phyloP scores from a whole-genome alignment of 2,888 invertebrate genomes.

The Cephus pulcher region DNA sequence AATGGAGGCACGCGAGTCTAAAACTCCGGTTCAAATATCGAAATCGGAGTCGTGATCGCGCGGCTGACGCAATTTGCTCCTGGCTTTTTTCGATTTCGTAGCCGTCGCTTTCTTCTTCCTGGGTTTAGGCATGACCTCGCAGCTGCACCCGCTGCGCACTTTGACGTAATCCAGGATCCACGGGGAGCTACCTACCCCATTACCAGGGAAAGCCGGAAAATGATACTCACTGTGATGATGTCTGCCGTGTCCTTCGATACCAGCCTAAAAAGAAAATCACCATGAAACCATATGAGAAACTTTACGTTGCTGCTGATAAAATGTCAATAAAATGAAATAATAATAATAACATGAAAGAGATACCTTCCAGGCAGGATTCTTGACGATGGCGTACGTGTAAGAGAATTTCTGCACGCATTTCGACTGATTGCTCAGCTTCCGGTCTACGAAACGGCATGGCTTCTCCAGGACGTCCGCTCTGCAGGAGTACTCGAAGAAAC shows the following conservation, averaged over 20 bases:
- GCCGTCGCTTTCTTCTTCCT: constrained; percentile 65
- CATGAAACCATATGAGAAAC: neutral
- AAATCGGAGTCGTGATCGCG: constrained; percentile 18
- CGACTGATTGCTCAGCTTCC: constrained; percentile 77
- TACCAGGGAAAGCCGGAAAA: constrained; percentile 69
- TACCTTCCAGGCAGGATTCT: constrained; percentile 70
- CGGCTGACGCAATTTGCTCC: constrained; percentile 44
- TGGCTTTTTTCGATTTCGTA: constrained; percentile 50
- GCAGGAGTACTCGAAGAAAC: constrained; percentile 86
- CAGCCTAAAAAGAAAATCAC: neutral
- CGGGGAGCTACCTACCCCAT: constrained; percentile 54
- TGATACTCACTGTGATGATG: constrained; percentile 59
- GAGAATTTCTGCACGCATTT: constrained; percentile 86
- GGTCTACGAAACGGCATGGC: constrained; percentile 82
- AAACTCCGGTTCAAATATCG: constrained; percentile 11
- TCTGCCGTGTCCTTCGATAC: constrained; percentile 47
- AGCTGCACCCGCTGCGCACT: constrained; percentile 87
- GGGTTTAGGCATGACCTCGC: constrained; percentile 76
- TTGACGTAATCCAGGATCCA: constrained; percentile 87
- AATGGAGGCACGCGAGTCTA: neutral
- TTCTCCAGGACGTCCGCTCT: constrained; percentile 76
- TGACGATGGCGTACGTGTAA: constrained; percentile 85
- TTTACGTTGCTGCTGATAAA: neutral
- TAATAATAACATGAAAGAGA: constrained; percentile 7
- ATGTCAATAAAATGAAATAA: neutral